phyloP scores from a whole-genome alignment of 2,113 vertebrate species.

The Tetrax tetrax region DNA sequence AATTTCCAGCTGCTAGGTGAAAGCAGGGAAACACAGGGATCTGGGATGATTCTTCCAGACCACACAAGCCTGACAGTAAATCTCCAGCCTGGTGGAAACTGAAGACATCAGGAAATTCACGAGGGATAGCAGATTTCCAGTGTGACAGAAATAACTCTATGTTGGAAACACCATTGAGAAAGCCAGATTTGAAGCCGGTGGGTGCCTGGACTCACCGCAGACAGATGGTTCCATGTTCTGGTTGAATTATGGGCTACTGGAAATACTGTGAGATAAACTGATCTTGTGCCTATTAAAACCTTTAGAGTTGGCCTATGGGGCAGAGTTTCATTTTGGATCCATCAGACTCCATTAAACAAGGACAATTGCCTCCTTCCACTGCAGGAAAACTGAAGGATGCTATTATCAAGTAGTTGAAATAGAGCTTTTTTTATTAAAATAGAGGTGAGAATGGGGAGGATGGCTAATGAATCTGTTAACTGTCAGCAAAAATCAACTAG shows the following conservation, averaged over 20 bases:
- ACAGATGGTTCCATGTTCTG: not conserved
- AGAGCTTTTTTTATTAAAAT: not conserved
- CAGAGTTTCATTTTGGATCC: not conserved
- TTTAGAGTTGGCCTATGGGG: not conserved
- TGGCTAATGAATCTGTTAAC: not conserved
- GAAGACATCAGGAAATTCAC: conserved; percentile 1
- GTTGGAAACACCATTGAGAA: not conserved
- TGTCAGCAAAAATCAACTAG: not conserved
- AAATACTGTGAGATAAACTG: not conserved
- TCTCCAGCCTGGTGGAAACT: not conserved
- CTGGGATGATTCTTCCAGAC: not conserved
- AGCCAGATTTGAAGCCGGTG: not conserved
- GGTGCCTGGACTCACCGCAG: not conserved
- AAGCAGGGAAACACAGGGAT: not conserved
- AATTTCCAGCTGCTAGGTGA: not conserved
- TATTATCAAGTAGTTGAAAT: not conserved
- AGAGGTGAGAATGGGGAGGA: not conserved
- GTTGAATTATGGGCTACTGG: not conserved
- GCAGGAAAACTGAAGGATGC: not conserved
- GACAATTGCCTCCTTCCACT: not conserved
- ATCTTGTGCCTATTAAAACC: not conserved
- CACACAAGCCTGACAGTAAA: not conserved
- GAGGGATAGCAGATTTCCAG: not conserved
- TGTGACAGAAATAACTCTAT: not conserved
- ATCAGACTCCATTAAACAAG: not conserved